Percentiles rank a stretch among this genome's conserved stretches.
Evolutionary conservation across 2,113 vertebrate species (phyloP).

Genomic region (Brachyhypopomus gauderio): DNA sequence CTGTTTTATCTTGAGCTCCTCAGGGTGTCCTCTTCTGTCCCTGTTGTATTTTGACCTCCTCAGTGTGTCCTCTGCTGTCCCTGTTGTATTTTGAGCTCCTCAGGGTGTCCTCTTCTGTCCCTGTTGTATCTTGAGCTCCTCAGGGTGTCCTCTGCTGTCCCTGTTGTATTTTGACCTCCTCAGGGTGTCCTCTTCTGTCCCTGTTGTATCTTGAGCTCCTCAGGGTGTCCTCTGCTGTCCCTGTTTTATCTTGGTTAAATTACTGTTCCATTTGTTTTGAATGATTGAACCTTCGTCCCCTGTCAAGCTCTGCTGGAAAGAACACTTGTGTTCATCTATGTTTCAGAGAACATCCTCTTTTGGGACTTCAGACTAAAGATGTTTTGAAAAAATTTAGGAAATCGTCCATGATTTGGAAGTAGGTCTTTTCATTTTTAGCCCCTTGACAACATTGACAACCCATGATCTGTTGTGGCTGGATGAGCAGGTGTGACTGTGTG

Average conservation of each 20-base stretch:
- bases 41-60: no score
- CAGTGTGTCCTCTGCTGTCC: background rate
- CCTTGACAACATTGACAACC: conserved; percentile 57
- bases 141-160: conserved; percentile 33
- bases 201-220: conserved; percentile 39
- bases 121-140: conserved; percentile 39
- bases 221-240: conserved; percentile 33
- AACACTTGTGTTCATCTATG: conserved; percentile 74
- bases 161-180: conserved; percentile 29
- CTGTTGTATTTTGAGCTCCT: no score
- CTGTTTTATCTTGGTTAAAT: conserved; percentile 39
- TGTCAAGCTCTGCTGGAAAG: conserved; percentile 59
- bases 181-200: background rate
- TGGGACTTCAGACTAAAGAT: conserved; percentile 83
- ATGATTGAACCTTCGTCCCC: conserved; percentile 41
- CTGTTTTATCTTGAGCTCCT: no score
- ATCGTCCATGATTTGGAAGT: conserved; percentile 83
- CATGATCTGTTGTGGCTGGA: conserved; percentile 56
- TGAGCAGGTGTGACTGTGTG: conserved; percentile 35
- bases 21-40: background rate
- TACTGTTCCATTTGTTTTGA: conserved; percentile 56
- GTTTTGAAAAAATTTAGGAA: conserved; percentile 84
- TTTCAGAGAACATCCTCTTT: conserved; percentile 83
- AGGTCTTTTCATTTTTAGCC: conserved; percentile 73
- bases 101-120: background rate